These are phyloP conservation scores for Ornithorhynchus anatinus DNA, from an alignment of 2,113 vertebrate species.

Conservation along the genomic window DNA sequence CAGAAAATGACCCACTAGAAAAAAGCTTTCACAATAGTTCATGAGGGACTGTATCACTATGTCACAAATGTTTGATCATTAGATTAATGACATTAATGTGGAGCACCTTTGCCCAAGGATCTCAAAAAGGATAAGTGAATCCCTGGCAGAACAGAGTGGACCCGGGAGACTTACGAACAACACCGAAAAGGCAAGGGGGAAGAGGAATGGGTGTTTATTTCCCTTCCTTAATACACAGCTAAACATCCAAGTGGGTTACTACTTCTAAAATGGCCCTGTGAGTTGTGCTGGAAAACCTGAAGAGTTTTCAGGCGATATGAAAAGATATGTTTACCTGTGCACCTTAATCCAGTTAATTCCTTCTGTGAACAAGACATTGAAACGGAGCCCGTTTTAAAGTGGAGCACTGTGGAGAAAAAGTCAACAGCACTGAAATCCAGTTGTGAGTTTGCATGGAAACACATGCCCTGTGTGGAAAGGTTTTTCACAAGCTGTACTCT, in stretches of 20 bases:
- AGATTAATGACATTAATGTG: neutral
- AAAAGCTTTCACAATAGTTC: constrained; percentile 21
- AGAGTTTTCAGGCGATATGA: neutral
- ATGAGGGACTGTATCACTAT: constrained; percentile 43
- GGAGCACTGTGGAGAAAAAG: constrained; percentile 32
- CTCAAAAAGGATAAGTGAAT: no score
- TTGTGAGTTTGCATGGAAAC: neutral
- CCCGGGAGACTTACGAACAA: no score
- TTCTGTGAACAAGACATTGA: constrained; percentile 24
- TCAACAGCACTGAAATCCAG: neutral
- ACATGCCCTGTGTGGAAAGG: neutral
- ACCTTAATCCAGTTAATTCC: constrained; percentile 20
- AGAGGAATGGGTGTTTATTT: constrained; percentile 18
- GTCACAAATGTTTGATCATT: constrained; percentile 56
- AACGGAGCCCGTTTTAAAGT: constrained; percentile 11
- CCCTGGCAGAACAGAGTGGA: no score
- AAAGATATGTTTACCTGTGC: constrained; percentile 10
- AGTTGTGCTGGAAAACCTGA: constrained; percentile 9
- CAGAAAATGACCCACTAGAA: neutral
- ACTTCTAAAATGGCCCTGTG: constrained; percentile 23
- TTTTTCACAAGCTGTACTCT: constrained; percentile 81
- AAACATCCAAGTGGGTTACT: neutral
- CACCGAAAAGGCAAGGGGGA: no score
- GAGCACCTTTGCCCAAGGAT: constrained; percentile 31
- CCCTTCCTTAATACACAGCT: constrained; percentile 17